Evolutionary conservation across 2,888 invertebrate species (phyloP), one percentile per base, ranked within the genome.

Genomic region (Clunio marinus): DNA sequence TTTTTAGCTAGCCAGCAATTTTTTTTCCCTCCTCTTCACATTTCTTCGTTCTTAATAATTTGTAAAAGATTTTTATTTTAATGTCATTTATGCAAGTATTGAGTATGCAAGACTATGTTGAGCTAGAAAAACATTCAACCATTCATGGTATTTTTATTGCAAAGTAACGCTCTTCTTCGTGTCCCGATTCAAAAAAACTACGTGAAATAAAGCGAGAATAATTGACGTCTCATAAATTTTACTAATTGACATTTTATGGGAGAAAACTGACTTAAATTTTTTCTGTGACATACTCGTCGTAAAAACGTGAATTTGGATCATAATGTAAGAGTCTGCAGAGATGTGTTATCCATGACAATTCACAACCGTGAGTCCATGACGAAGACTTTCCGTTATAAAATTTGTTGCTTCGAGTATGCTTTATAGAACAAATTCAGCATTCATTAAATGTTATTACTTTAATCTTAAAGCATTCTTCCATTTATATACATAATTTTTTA

Each of bases 381-480:
- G n/a, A n/a, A n/a, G n/a, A n/a, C n/a, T n/a, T n/a, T n/a, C n/a
- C 24, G 28, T 58, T 58, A 58, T 22, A 27, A 58, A 58, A 58
- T 58, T 58, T 58, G 27, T 32, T 32, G 7, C 13, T 32, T 32
- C n/a, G n/a, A n/a, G n/a, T n/a, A n/a, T 32, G 7, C 35, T 13
- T 32, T 32, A 13, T 13, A 32, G 35, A 8, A 13, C 13, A 32
- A 5, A 32, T 32, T 32, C 35, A 32, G 35, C 35, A 32, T 32
- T 8, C 35, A 32, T 32, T 32, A 32, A 32, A 32, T 32, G 35
- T 13, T 8, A 13, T 32, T 32, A 8, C 13, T 8, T 8, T 32
- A 32, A 32, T 32, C 35, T 32, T 32, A n/a, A n/a, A n/a, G n/a
- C n/a, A n/a, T n/a, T n/a, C n/a, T n/a, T n/a, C n/a, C 35, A 8